Percentiles rank a stretch among this genome's conserved stretches.
Evolutionary conservation across 2,797 vertebrate genomes (phyloP).

Genomic region (Sebastes vulpes): DNA sequence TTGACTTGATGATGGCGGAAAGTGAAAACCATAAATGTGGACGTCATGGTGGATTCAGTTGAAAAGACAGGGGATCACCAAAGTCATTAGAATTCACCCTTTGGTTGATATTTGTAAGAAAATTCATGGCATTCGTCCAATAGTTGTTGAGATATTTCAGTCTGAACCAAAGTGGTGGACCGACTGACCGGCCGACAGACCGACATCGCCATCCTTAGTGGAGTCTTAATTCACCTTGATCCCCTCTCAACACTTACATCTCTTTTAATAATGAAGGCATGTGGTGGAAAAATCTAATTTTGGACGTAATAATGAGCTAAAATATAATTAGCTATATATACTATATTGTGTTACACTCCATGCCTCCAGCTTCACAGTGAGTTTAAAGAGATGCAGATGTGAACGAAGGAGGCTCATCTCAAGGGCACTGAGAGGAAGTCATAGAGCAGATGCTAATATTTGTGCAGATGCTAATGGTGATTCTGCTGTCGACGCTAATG

Average conservation of each 20-base stretch:
- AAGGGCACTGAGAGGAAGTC: conserved; percentile 37
- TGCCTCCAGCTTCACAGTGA: neutral
- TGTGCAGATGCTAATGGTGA: conserved; percentile 42
- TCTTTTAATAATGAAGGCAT: neutral
- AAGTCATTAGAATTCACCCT: no score
- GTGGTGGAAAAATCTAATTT: neutral
- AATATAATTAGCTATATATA: neutral
- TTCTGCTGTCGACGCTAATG: conserved; percentile 49
- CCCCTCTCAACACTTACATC: rapidly evolving
- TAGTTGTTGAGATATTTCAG: no score
- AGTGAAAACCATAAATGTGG: no score
- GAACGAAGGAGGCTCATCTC: neutral
- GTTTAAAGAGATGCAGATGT: neutral
- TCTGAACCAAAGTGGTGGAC: no score
- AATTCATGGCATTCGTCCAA: no score
- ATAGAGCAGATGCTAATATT: conserved; percentile 47
- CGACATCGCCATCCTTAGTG: neutral
- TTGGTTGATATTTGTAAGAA: no score
- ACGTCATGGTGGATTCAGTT: no score
- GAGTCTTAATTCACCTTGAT: neutral
- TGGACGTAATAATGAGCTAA: neutral
- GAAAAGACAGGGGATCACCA: no score
- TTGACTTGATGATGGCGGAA: no score
- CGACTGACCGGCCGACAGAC: neutral
- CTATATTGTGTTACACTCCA: neutral